Evolutionary conservation across 2,888 invertebrate species (phyloP).

Genomic region (Orchesellides sinensis): DNA sequence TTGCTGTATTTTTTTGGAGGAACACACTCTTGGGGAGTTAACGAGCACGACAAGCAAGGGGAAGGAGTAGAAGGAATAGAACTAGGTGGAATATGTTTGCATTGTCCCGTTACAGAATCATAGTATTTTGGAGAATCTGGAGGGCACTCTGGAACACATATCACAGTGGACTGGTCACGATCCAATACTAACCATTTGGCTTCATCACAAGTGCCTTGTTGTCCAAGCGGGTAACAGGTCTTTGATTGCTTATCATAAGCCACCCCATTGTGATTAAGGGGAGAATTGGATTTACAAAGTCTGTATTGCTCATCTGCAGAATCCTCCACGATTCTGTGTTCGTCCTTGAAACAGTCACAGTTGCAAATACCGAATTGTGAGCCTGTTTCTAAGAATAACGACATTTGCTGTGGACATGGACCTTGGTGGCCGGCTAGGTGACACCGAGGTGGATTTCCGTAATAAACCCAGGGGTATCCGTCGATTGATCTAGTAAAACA

Average conservation of each 20-base stretch:
- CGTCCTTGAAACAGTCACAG: slow-evolving; percentile 10
- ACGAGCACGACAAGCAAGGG: too few relatives aligned
- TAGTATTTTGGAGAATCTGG: too few relatives aligned
- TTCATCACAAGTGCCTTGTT: not conserved
- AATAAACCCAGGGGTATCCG: slow-evolving; percentile 21
- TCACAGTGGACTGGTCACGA: not conserved
- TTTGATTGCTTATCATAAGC: too few relatives aligned
- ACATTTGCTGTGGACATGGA: not conserved
- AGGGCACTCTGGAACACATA: not conserved
- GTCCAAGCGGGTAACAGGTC: too few relatives aligned
- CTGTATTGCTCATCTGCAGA: not conserved
- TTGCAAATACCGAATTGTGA: not conserved
- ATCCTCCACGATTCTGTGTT: not conserved
- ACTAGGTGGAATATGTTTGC: too few relatives aligned
- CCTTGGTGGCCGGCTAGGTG: slow-evolving; percentile 4
- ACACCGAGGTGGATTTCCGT: slow-evolving; percentile 2
- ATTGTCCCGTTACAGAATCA: too few relatives aligned
- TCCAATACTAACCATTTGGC: not conserved
- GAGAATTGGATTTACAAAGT: not conserved
- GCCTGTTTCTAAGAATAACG: not conserved
- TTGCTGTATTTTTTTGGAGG: too few relatives aligned
- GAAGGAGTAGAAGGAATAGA: too few relatives aligned
- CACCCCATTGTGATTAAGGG: too few relatives aligned
- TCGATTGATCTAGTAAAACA: not conserved
- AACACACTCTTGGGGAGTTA: too few relatives aligned